Base-by-base conservation (phyloP, 2,888 invertebrate species). In the Rutpela maculata region DNA sequence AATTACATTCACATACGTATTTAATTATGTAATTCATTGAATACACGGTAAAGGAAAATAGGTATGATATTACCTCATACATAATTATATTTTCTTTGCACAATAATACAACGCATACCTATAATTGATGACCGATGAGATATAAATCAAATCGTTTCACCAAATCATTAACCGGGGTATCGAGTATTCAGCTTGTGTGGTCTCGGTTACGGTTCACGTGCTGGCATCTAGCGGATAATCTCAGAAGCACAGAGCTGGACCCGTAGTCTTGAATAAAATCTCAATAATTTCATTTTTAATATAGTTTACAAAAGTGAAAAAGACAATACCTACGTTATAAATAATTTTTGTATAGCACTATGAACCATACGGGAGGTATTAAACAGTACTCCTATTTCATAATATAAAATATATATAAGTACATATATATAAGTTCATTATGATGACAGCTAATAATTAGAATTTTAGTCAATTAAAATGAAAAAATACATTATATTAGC, bases 141-240 rank as follows among this genome's bases (percentile, higher is more conserved):
- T 62, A 78, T 78, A 76, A 69, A 80, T 79, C 78, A 76, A 80
- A 71, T 67, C 75, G 72, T 78, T 77, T 73, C 70, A 75, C 72
- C 76, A 73, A 70, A 77, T 78, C 68, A 66, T 75, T 70, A 70
- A 56, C 70, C 74, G 57, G 31, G 43, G 74, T 71, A 76, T 72
- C 74, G 77, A 72, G 60, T 71, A 69, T 67, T 80, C 84, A 73
- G 73, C 83, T 78, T 84, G 84, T 84, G 84, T 84, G 84, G 84
- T 84, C 83, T 79, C 22, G 6, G 50, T 31, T 19, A 35, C 50
- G 60, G 43, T 43, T 43, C 19, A n/a, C 38, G 19, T 5, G n/a
- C 43, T 19, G 38, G 38, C 70, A 70, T 70, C 70, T 70, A 70
- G 38, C 70, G 70, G 10, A 19, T 2, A n/a, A 26, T 19, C 55